Evolutionary conservation across 1,140 invertebrate species (phyloP).

Genomic region (Cydia fagiglandana): DNA sequence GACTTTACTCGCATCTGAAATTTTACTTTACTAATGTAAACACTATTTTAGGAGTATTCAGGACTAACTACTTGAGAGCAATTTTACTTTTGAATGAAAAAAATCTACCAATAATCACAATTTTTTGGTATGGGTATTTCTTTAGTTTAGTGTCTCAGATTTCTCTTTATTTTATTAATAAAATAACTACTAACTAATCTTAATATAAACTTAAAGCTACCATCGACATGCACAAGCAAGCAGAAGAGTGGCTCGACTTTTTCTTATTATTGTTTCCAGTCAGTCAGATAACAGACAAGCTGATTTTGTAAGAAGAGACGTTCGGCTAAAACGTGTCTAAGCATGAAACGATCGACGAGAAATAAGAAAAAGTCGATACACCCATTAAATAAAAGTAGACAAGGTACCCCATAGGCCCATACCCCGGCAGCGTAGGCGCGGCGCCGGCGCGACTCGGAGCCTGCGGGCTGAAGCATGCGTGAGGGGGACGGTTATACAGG

Average conservation of each 20-base stretch:
- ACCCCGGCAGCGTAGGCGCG: neutral
- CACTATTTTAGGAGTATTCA: neutral
- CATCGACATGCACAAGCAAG: constrained; percentile 2
- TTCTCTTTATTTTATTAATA: too few species aligned
- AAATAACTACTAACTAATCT: too few species aligned
- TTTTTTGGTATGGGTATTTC: neutral
- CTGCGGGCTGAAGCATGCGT: constrained; percentile 13
- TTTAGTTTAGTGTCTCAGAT: too few species aligned
- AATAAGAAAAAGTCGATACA: neutral
- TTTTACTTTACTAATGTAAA: constrained; percentile 28
- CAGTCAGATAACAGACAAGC: too few species aligned
- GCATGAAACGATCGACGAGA: too few species aligned
- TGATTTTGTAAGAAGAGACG: too few species aligned
- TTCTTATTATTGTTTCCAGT: too few species aligned
- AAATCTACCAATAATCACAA: neutral
- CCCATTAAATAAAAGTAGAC: neutral
- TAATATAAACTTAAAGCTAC: neutral
- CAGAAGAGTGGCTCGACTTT: neutral
- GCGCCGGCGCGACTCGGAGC: neutral
- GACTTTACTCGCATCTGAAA: constrained; percentile 68
- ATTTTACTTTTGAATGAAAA: neutral
- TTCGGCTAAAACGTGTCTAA: too few species aligned
- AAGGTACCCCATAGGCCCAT: neutral
- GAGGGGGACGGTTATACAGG: neutral
- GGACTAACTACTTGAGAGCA: neutral